Evolutionary conservation across 1,140 invertebrate species (phyloP).

Genomic region (Ganaspis sp.): DNA sequence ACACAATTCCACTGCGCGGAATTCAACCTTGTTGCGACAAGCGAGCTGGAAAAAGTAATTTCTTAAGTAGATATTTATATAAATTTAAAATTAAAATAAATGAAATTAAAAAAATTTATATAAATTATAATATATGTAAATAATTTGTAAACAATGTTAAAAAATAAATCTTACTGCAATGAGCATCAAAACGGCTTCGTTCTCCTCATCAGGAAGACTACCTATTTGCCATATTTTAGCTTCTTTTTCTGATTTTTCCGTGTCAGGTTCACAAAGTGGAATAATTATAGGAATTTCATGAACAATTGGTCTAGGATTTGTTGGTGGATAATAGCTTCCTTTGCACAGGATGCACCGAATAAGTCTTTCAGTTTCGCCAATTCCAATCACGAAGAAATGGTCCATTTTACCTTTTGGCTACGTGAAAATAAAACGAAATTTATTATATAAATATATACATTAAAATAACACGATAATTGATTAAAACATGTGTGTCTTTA

Average conservation of each 20-base stretch:
- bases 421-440: slow-evolving; percentile 50
- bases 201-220: slow-evolving; percentile 79
- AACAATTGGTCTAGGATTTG: slow-evolving; percentile 89
- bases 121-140: slow-evolving; percentile 38
- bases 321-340: slow-evolving; percentile 90
- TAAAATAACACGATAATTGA: no score
- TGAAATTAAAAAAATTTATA: no score
- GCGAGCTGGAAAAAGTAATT: slow-evolving; percentile 79
- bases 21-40: slow-evolving; percentile 89
- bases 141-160: neutral
- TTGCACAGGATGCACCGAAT: slow-evolving; percentile 91
- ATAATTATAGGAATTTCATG: slow-evolving; percentile 83
- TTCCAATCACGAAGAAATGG: slow-evolving; percentile 87
- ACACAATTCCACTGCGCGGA: slow-evolving; percentile 90
- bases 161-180: slow-evolving; percentile 84
- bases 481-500: no score
- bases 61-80: neutral
- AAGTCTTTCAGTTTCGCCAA: slow-evolving; percentile 86
- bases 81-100: slow-evolving; percentile 31
- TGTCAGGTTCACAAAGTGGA: slow-evolving; percentile 88
- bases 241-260: slow-evolving; percentile 90
- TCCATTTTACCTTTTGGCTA: slow-evolving; percentile 85
- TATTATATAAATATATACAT: no score
- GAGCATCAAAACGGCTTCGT: slow-evolving; percentile 90
- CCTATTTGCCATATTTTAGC: slow-evolving; percentile 83